Evolutionary conservation across 2,888 invertebrate species (phyloP).

Genomic region (Aphidoletes aphidimyza): DNA sequence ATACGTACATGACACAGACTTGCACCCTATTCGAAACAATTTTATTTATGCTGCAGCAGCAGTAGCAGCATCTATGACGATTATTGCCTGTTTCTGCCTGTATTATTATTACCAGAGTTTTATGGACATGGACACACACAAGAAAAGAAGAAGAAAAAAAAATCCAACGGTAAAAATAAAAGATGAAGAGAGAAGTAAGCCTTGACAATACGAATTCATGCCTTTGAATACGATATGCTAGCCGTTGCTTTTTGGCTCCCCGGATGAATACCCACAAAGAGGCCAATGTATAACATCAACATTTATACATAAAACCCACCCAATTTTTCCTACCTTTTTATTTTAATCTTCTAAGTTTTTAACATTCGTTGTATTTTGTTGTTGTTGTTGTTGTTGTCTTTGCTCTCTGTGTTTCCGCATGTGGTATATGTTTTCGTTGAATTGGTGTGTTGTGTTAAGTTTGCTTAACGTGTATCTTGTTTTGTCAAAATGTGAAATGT

Average conservation of each 20-base stretch:
- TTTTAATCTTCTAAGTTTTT: slow-evolving; percentile 13
- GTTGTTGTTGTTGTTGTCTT: too few species aligned
- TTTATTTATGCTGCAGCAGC: slow-evolving; percentile 43
- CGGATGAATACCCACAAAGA: neutral
- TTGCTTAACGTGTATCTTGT: neutral
- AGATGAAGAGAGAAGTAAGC: neutral
- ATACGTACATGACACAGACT: neutral
- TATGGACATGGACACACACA: neutral
- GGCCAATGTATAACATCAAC: neutral
- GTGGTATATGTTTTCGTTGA: neutral
- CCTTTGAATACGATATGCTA: slow-evolving; percentile 47
- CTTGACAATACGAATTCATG: neutral
- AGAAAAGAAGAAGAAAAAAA: neutral
- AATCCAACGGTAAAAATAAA: neutral
- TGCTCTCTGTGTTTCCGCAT: neutral
- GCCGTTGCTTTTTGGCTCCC: neutral
- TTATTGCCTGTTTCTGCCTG: slow-evolving; percentile 43
- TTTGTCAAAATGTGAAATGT: neutral
- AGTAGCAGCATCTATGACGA: slow-evolving; percentile 44
- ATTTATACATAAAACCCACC: slow-evolving; percentile 22
- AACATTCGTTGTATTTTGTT: neutral
- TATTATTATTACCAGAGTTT: slow-evolving; percentile 43
- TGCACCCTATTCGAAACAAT: slow-evolving; percentile 38
- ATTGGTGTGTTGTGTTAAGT: too few species aligned
- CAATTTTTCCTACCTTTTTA: slow-evolving; percentile 53